Base-by-base conservation (phyloP, 2,113 vertebrate species). In the Cryptotis parvus region DNA sequence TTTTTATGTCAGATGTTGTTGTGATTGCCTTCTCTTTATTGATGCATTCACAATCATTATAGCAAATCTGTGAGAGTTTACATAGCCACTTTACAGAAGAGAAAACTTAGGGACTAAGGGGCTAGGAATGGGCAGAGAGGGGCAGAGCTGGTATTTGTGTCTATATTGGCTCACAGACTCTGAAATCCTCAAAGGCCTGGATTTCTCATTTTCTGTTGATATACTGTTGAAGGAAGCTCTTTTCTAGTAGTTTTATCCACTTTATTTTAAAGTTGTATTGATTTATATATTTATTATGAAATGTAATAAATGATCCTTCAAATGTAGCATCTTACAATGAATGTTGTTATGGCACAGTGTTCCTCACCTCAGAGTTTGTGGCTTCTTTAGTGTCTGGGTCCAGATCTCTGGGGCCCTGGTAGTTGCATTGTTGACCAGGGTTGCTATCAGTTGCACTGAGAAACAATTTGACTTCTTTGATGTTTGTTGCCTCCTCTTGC, bases 191-290 rank as follows among this genome's bases (percentile, higher is more conserved):
- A 35, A 26, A 61, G 10, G 24, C 26, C 10, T 61, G 26, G 26
- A 15, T 61, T 61, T 61, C 58, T 61, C 58, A 20, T 26, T 61
- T 26, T 26, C 20, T 61, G 20, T 61, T 26, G 10, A 49, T 49
- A 12, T 76, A 29, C 55, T 84, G 76, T 80, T 68, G 9, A 43
- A 63, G n/a, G 16, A 81, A 55, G 16, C 26, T 49, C 39, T 86
- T 72, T n/a, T 49, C 82, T 83, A 90, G 83, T 45, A 26, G 49
- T 75, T 65, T 70, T 27, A 8, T 61, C 75, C 68, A 16, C 65
- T 80, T 87, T 82, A 77, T 61, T 85, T 78, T 68, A 79, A 89
- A 55, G 3, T 1, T 89, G 76, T 84, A 85, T 65, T 76, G 39
- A 76, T 37, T 77, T 76, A 70, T 76, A 87, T 39, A 29, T 65